phyloP scores from a whole-genome alignment of 2,888 invertebrate species.

The Chalcis sispes region DNA sequence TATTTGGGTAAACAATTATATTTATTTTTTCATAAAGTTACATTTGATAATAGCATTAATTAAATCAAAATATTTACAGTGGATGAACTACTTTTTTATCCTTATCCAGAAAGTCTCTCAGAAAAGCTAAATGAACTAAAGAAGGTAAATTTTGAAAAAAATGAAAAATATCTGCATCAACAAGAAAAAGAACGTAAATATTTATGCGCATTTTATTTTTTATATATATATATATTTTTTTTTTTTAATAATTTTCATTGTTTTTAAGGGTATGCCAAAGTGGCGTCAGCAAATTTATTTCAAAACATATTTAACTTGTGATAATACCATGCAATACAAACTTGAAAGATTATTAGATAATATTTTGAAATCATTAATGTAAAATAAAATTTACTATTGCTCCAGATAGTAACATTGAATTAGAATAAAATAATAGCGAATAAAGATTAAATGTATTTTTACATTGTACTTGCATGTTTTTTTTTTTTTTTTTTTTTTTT shows the following conservation, averaged over 20 bases:
- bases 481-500: not conserved
- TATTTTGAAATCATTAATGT: too few relatives aligned
- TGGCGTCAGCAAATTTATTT: too few relatives aligned
- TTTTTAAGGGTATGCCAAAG: too few relatives aligned
- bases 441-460: too few relatives aligned
- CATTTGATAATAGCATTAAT: not conserved
- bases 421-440: too few relatives aligned
- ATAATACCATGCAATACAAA: too few relatives aligned
- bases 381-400: too few relatives aligned
- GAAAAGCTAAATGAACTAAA: constrained; percentile 62
- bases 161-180: constrained; percentile 62
- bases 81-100: constrained; percentile 65
- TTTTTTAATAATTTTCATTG: not conserved
- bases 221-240: not conserved
- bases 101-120: constrained; percentile 66
- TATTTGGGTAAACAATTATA: constrained; percentile 20
- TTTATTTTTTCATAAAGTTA: not conserved
- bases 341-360: too few relatives aligned
- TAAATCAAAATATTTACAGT: constrained; percentile 53
- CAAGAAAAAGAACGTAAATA: constrained; percentile 58
- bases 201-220: constrained; percentile 48
- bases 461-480: not conserved
- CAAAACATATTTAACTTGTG: too few relatives aligned
- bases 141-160: constrained; percentile 60
- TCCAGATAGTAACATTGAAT: too few relatives aligned